These are phyloP conservation scores for Tichodroma muraria DNA, from an alignment of 2,113 vertebrate species.

Conservation along the genomic window DNA sequence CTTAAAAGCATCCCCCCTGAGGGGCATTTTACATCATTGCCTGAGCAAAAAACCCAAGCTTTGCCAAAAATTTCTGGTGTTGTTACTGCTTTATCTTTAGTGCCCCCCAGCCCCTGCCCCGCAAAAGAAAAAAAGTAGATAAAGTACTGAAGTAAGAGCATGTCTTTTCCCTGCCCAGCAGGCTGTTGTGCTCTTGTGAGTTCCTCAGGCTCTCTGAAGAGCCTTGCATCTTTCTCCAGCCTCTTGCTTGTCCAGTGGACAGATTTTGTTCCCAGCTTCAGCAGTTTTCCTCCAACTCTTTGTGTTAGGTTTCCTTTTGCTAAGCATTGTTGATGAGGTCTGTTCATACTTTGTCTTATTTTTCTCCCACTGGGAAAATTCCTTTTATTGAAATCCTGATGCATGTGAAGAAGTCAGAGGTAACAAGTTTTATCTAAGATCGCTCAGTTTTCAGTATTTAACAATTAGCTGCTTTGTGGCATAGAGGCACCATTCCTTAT, in stretches of 20 bases:
- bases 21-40: neutral
- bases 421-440: neutral
- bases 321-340: neutral
- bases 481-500: neutral
- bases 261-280: neutral
- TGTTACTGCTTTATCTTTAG: neutral
- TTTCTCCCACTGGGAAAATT: neutral
- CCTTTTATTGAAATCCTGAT: neutral
- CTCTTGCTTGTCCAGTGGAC: neutral
- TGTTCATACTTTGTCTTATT: neutral
- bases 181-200: neutral
- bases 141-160: neutral
- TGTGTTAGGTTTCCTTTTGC: neutral
- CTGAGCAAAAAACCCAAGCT: neutral
- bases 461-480: neutral
- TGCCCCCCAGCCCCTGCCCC: fast-evolving
- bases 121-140: neutral
- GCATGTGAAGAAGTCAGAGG: neutral
- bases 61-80: neutral
- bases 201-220: neutral
- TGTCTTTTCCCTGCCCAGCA: neutral
- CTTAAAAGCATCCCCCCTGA: neutral
- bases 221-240: neutral
- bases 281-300: neutral
- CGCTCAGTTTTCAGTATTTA: neutral